Base-by-base conservation (phyloP, 2,113 vertebrate genomes). In the Alouatta palliata region DNA sequence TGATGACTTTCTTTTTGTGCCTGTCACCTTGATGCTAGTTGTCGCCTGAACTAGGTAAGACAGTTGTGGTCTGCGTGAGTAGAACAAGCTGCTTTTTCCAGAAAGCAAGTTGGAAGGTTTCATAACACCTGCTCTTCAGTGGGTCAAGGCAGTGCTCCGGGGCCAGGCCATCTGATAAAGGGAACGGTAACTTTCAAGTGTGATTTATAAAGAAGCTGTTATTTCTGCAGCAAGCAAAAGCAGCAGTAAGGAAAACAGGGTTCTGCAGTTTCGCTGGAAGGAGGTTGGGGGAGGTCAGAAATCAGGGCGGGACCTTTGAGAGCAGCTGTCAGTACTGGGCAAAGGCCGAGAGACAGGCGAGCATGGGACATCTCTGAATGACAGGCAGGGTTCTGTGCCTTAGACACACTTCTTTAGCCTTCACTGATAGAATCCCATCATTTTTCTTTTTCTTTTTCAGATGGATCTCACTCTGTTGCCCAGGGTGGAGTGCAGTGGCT, bases 391-490 rank as follows among this genome's bases (percentile, higher is more conserved):
- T n/a, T n/a, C 73, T 17, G 47, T 27, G 10, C 68, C 54, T 30
- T 11, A 7, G 3, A 10, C 23, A 12, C 8, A 0, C 13, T 32
- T 43, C 16, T 21, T 0, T n/a, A 2, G 45, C 27, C 45, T 30
- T 49, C 64, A 13, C 0, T 5, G 40, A 49, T 0, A 8, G 0
- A 23, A 19, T 13, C 37, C 54, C 66, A 7, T 71, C 68, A 20
- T 23, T 37, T 56, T 32, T 5, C 49, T 40, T 35, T 68, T 35
- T 68, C 66, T 68, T 35, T 64, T 64, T 64, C 27, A 32, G 27
- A 64, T 32, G 61, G 27, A 64, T 64, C 13, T 64, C 12, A 64
- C 61, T 64, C 61, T 64, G 5, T 64, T 64, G 27, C 30, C 27
- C 61, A 14, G 27, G 27, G 11, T 32, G 12, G 12, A 32, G 61